Conservation (phyloP, 2,113 vertebrate species). For the Genyomyrus donnyi region DNA sequence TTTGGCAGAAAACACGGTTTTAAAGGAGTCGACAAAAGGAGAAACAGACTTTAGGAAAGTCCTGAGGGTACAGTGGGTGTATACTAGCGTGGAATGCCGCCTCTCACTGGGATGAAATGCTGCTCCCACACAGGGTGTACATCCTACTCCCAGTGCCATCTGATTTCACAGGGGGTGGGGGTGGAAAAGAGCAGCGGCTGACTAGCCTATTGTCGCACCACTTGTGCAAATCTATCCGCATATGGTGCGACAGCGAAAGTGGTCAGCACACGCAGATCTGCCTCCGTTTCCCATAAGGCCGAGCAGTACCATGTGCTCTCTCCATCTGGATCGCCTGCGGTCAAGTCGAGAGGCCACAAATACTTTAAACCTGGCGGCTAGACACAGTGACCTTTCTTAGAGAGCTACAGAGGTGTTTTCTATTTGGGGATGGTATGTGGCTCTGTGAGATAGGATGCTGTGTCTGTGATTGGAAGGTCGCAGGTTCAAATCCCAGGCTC, state of each 20-base stretch:
- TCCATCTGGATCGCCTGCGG: not conserved
- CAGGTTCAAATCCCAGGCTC: not conserved
- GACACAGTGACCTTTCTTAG: not conserved
- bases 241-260: not conserved
- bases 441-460: not conserved
- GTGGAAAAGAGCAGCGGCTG: not conserved
- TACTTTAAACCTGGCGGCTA: not conserved
- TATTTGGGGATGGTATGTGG: not conserved
- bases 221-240: not conserved
- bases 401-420: not conserved
- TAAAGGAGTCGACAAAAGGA: not conserved
- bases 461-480: not conserved
- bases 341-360: not conserved
- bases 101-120: not conserved
- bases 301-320: not conserved
- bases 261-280: not conserved
- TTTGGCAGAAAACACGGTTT: not conserved
- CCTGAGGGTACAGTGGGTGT: not conserved
- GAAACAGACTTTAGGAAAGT: not conserved
- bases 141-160: not conserved
- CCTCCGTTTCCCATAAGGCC: not conserved
- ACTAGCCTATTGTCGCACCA: not conserved
- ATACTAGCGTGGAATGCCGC: not conserved
- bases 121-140: not conserved
- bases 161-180: not conserved